Percentiles rank a stretch among this genome's conserved stretches.
These are phyloP conservation scores for Sceliomorpha sp. DNA, from an alignment of 2,888 invertebrate species.

Conservation along the genomic window DNA sequence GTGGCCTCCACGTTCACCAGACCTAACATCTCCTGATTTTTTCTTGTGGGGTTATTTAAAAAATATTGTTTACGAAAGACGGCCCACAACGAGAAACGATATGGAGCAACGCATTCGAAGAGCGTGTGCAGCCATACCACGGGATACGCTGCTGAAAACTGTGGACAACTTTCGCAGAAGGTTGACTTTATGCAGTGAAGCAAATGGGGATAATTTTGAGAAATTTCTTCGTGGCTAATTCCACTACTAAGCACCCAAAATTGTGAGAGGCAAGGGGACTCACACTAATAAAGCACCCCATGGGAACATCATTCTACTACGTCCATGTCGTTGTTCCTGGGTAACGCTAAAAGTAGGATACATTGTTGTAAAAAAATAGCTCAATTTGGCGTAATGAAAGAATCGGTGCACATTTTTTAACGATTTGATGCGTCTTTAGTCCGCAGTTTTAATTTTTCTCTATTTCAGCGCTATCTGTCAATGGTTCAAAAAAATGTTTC, in stretches of 20 bases:
- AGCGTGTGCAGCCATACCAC: constrained; percentile 2
- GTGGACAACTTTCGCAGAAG: constrained; percentile 1
- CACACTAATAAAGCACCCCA: too few species aligned
- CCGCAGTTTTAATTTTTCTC: too few species aligned
- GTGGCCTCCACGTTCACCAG: constrained; percentile 28
- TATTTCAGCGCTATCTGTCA: too few species aligned
- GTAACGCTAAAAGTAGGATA: too few species aligned
- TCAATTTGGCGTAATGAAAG: constrained; percentile 5
- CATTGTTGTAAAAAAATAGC: constrained; percentile 2
- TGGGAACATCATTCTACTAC: constrained; percentile 4
- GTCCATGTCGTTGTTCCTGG: not conserved
- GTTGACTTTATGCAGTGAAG: constrained; percentile 1
- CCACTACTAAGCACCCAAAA: too few species aligned
- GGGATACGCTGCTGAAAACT: not conserved
- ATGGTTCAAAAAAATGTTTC: too few species aligned
- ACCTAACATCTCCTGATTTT: too few species aligned
- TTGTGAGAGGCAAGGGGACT: constrained; percentile 21
- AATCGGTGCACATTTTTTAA: constrained; percentile 2
- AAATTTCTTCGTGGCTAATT: constrained; percentile 5
- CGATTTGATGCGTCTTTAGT: too few species aligned
- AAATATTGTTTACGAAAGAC: constrained; percentile 2
- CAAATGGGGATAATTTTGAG: constrained; percentile 3
- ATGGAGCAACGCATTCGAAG: constrained; percentile 4
- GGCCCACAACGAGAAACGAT: constrained; percentile 5
- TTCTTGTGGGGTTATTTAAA: too few species aligned